Base-by-base conservation (phyloP, 2,797 vertebrate genomes). In the Neosalanx taihuensis region DNA sequence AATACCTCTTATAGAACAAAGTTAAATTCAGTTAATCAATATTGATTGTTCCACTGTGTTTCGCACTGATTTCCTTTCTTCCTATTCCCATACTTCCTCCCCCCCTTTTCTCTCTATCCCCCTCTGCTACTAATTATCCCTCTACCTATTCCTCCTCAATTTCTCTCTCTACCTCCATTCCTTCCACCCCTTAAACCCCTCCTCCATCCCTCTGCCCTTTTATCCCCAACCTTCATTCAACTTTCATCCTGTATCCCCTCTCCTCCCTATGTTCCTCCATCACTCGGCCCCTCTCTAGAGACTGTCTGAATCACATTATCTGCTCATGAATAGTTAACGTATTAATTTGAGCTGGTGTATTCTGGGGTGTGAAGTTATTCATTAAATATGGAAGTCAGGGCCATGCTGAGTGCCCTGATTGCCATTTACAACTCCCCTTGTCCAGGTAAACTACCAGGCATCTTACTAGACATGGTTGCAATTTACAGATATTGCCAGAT, bases 301-400 rank as follows among this genome's bases (percentile, higher is more conserved):
- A 80, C 79, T 74, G 72, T 70, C 74, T 77, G 79, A 64, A 76
- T 71, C 72, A 76, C 80, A 83, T 89, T 87, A 91, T 90, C 86
- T 80, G 58, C 77, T 90, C 83, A 89, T 91, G 79, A 90, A 92
- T 91, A 74, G 91, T 92, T 92, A 86, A 94, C 86, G 71, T 84
- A 76, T 69, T 84, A 81, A 90, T 90, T 88, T 86, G 81, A 85
- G 83, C 81, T 83, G 70, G 83, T 90, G 81, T 88, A 90, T 90
- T 86, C 84, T 73, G 77, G 77, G 70, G 69, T 73, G 71, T 73
- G 77, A 75, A 89, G 86, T 89, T 78, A 89, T 80, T 84, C 73
- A 78, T 89, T 46, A 83, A 85, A 88, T 87, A 67, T 12, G 31
- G 64, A 73, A 18, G 63, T 35, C 65, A 35, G 57, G 26, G 18